Conservation (phyloP, 1,140 invertebrate genomes). For the Drosophila ambigua region DNA sequence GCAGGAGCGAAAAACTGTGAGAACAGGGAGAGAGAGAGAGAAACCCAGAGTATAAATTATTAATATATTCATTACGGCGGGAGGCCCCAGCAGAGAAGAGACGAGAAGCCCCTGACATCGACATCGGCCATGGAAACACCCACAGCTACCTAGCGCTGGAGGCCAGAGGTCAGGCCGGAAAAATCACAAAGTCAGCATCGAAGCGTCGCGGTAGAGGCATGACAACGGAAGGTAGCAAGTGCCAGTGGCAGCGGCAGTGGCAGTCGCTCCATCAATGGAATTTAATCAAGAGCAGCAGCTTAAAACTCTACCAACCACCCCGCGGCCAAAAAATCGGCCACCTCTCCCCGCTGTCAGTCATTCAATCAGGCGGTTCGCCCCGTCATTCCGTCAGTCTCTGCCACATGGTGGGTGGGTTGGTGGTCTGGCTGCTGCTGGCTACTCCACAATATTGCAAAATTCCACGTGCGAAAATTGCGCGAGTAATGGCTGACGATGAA, state of each 20-base stretch:
- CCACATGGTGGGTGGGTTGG: conserved; percentile 1
- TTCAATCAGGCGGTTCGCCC: conserved; percentile 5
- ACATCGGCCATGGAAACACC: conserved; percentile 39
- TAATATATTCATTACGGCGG: conserved; percentile 71
- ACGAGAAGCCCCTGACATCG: conserved; percentile 40
- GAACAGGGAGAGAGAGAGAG: conserved; percentile 9
- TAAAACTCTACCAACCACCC: conserved; percentile 25
- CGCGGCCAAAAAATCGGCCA: not conserved
- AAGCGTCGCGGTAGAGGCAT: conserved; percentile 33
- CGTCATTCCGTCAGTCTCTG: conserved; percentile 11
- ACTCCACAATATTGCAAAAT: conserved; percentile 73
- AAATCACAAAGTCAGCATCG: conserved; percentile 60
- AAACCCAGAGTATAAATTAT: conserved; percentile 58
- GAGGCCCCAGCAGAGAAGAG: not conserved
- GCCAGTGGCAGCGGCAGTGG: too few species aligned
- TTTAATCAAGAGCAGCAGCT: conserved; percentile 72
- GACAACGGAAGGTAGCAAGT: conserved; percentile 35
- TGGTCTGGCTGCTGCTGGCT: conserved; percentile 15
- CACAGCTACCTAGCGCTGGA: conserved; percentile 16
- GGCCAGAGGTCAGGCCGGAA: conserved; percentile 63
- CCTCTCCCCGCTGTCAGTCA: conserved; percentile 18
- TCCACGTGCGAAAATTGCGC: conserved; percentile 79
- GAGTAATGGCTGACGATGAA: conserved; percentile 58
- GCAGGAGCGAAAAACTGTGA: conserved; percentile 25
- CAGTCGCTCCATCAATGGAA: conserved; percentile 65